Evolutionary conservation across 1,140 invertebrate genomes (phyloP).

Genomic region (Drosophila erecta): DNA sequence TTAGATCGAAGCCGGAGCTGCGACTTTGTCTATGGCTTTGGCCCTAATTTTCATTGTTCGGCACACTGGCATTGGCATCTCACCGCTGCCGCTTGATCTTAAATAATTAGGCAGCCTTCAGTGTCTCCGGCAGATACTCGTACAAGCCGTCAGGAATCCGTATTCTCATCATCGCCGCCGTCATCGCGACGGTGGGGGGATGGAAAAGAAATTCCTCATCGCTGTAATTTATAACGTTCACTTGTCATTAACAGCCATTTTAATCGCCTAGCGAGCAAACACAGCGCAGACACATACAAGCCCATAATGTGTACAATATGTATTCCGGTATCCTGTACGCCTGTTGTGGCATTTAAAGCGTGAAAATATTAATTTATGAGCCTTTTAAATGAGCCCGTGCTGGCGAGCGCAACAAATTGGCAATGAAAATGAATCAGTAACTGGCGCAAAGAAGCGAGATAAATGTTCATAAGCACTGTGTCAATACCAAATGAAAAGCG

Average conservation of each 20-base stretch:
- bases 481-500: conserved; percentile 49
- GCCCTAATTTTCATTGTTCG: conserved; percentile 77
- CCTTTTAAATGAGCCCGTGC: conserved; percentile 62
- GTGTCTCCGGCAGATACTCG: conserved; percentile 54
- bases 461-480: conserved; percentile 64
- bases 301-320: conserved; percentile 22
- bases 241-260: conserved; percentile 82
- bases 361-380: conserved; percentile 80
- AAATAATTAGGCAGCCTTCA: conserved; percentile 78
- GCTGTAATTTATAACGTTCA: conserved; percentile 82
- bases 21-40: conserved; percentile 32
- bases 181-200: conserved; percentile 9
- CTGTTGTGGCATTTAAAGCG: conserved; percentile 71
- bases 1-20: conserved; percentile 46
- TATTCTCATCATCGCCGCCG: background rate
- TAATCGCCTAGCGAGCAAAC: conserved; percentile 64
- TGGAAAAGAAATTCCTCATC: conserved; percentile 70
- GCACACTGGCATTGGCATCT: conserved; percentile 55
- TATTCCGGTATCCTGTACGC: conserved; percentile 9
- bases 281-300: conserved; percentile 9
- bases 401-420: conserved; percentile 38
- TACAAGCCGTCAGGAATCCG: conserved; percentile 38
- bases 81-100: conserved; percentile 63
- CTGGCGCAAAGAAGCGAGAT: conserved; percentile 33
- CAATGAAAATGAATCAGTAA: conserved; percentile 63